Percentiles rank a stretch among this genome's conserved stretches.
Conservation (phyloP, 2,113 vertebrate species). For the Maccullochella peelii region DNA sequence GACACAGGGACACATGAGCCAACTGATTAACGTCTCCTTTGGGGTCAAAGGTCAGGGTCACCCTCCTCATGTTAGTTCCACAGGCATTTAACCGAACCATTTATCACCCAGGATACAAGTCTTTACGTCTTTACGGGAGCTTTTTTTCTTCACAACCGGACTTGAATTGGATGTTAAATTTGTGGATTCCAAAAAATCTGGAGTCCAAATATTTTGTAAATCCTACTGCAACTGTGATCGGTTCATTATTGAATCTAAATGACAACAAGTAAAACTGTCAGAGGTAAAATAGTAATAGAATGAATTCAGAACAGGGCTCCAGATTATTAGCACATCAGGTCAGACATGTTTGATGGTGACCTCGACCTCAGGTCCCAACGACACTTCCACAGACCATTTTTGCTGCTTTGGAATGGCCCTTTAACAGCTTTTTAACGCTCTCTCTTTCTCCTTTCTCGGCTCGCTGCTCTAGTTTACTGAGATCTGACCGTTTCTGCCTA, state of each 20-base stretch:
- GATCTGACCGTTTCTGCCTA: constrained; percentile 52
- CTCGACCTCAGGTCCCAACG: constrained; percentile 54
- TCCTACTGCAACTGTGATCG: background rate
- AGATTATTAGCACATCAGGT: background rate
- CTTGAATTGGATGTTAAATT: background rate
- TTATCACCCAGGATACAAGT: fast-evolving
- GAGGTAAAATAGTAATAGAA: background rate
- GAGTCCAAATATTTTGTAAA: background rate
- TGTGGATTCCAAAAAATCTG: no score
- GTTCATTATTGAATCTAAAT: background rate
- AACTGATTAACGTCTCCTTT: constrained; percentile 34
- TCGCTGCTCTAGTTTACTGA: constrained; percentile 39
- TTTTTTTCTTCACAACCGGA: background rate
- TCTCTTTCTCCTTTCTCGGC: constrained; percentile 46
- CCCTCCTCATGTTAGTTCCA: background rate
- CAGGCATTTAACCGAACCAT: background rate
- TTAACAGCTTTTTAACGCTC: constrained; percentile 48
- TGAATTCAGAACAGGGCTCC: background rate
- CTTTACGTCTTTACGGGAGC: no score
- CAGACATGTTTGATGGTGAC: constrained; percentile 48
- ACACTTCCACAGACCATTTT: constrained; percentile 71
- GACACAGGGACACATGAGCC: constrained; percentile 70
- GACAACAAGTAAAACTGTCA: background rate
- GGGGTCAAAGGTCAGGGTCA: constrained; percentile 70
- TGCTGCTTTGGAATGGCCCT: constrained; percentile 66